phyloP scores from a whole-genome alignment of 1,140 invertebrate genomes.

The Heliconius congener region DNA sequence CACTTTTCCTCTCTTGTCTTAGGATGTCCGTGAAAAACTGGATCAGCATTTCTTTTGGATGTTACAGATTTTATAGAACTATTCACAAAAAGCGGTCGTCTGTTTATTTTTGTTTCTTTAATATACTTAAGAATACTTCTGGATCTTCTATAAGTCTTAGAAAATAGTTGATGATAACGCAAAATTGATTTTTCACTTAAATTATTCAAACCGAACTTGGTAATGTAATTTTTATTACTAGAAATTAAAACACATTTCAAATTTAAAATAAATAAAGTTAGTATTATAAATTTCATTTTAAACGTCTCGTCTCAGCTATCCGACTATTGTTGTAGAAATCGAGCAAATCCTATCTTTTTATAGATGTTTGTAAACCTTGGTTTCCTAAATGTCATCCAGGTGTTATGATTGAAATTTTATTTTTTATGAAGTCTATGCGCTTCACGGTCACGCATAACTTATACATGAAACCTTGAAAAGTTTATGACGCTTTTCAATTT shows the following conservation, averaged over 20 bases:
- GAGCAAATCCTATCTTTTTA: slow-evolving; percentile 48
- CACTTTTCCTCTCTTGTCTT: slow-evolving; percentile 81
- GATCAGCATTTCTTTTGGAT: slow-evolving; percentile 65
- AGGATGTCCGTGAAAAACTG: slow-evolving; percentile 80
- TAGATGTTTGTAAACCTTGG: slow-evolving; percentile 52
- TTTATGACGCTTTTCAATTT: background rate
- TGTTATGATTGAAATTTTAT: slow-evolving; percentile 79
- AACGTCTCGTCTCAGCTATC: background rate
- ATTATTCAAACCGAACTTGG: background rate
- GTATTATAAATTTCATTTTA: slow-evolving; percentile 14
- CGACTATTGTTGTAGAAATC: background rate
- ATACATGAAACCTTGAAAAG: slow-evolving; percentile 14
- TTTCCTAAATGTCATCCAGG: slow-evolving; percentile 65
- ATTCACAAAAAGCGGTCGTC: background rate
- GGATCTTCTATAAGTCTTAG: background rate
- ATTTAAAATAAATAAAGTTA: slow-evolving; percentile 13
- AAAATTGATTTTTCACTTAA: background rate
- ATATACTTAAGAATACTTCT: background rate
- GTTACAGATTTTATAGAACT: background rate
- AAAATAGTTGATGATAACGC: background rate
- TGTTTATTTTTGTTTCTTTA: background rate
- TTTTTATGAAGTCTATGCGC: slow-evolving; percentile 56
- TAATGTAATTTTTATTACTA: background rate
- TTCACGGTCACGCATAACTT: slow-evolving; percentile 22
- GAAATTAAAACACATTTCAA: background rate